phyloP scores from a whole-genome alignment of 2,797 vertebrate species.

The Geotrypetes seraphini region DNA sequence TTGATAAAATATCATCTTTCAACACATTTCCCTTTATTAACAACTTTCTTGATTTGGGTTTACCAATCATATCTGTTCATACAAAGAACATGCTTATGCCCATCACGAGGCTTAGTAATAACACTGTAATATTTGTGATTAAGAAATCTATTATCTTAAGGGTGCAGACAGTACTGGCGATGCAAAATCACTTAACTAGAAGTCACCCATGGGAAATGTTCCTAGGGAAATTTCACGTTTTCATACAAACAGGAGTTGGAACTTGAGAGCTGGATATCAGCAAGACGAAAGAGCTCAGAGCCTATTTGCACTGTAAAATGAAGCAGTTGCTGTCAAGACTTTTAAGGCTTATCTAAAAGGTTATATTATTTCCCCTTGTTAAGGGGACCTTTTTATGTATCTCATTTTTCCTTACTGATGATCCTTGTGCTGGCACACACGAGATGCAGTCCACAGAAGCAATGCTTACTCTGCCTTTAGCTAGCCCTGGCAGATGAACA shows the following conservation, averaged over 20 bases:
- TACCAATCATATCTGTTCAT: too few relatives aligned
- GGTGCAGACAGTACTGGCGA: background rate
- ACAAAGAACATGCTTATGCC: too few relatives aligned
- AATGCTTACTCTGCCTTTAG: background rate
- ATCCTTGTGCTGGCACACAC: background rate
- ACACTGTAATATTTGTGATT: too few relatives aligned
- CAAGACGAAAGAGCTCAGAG: accelerated
- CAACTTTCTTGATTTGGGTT: too few relatives aligned
- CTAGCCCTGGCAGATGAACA: background rate
- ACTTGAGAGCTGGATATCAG: accelerated
- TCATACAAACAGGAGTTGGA: background rate
- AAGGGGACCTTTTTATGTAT: too few relatives aligned
- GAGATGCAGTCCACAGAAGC: background rate
- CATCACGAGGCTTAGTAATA: too few relatives aligned
- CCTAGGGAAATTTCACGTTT: background rate
- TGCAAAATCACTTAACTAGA: background rate
- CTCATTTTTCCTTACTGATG: background rate
- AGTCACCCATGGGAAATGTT: background rate
- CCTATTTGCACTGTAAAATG: background rate
- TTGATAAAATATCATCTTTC: too few relatives aligned
- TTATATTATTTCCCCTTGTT: background rate
- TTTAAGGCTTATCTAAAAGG: background rate
- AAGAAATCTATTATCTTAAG: too few relatives aligned
- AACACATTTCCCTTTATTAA: too few relatives aligned
- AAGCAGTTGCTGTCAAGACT: background rate